These are phyloP conservation scores for Sinhomidia bicolor DNA, from an alignment of 2,888 invertebrate species.

Conservation along the genomic window DNA sequence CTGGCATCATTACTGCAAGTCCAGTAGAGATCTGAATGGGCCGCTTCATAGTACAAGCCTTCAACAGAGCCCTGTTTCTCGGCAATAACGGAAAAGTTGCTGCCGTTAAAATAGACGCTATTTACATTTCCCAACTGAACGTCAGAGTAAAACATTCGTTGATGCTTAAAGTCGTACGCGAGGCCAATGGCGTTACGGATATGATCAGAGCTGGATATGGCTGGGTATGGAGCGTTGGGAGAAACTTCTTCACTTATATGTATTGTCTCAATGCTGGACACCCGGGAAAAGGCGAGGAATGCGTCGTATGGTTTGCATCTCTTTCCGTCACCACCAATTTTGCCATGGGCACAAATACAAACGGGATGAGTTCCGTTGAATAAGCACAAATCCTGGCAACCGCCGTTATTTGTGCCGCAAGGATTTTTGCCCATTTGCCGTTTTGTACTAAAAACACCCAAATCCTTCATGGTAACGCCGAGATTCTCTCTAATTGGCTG, in stretches of 20 bases:
- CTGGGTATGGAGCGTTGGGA: constrained; percentile 89
- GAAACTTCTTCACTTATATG: constrained; percentile 87
- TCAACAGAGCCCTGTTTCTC: constrained; percentile 93
- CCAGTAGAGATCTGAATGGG: constrained; percentile 90
- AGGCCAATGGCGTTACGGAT: constrained; percentile 94
- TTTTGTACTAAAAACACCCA: constrained; percentile 84
- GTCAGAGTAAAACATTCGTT: constrained; percentile 92
- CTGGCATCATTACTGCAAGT: constrained; percentile 91
- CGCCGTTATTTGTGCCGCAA: constrained; percentile 87
- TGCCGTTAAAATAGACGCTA: constrained; percentile 91
- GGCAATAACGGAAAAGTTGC: constrained; percentile 87
- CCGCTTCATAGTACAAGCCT: constrained; percentile 90
- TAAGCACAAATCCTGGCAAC: constrained; percentile 91
- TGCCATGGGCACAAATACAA: constrained; percentile 93
- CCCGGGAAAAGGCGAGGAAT: constrained; percentile 92
- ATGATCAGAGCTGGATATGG: constrained; percentile 87
- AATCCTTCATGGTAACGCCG: constrained; percentile 78
- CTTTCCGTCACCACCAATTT: constrained; percentile 86
- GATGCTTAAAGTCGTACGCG: constrained; percentile 88
- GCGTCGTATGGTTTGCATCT: constrained; percentile 89
- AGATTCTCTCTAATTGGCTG: constrained; percentile 78
- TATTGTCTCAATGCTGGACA: constrained; percentile 90
- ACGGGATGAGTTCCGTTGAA: constrained; percentile 86
- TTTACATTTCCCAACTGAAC: constrained; percentile 93
- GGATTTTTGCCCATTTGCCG: constrained; percentile 85